Evolutionary conservation across 2,113 vertebrate species (phyloP), one percentile per base, ranked within the genome.

Genomic region (Turdus rufiventris): DNA sequence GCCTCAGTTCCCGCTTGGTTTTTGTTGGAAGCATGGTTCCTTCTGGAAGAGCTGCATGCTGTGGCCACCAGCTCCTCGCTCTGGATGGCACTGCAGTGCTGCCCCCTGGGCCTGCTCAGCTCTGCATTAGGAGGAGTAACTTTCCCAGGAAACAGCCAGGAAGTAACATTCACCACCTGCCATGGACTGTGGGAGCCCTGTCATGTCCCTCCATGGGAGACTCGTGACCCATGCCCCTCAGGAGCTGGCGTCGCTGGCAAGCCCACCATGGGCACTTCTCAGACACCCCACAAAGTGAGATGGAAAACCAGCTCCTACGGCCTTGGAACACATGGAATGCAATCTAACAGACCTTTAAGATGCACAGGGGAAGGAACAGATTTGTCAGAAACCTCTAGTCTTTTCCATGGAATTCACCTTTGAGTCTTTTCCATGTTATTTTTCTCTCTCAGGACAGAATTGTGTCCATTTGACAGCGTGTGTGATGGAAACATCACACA

Each of bases 211-310:
- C 60, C 15, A 10, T 13, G 14, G 54, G 23, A 60, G 21, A 28
- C 6, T 36, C 0, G 1, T 11, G 25, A 62, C 25, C 0, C 0
- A 51, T 12, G 34, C 9, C 58, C 19, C 56, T 43, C 2, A 1
- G 54, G 56, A 78, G 38, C 61, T 15, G 38, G 10, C 31, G 50
- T 54, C 1, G 3, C 45, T 8, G 23, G 24, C 25, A 88, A 60
- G 48, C 13, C 10, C 11, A 15, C 12, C 2, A 5, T 29, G 4
- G 78, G n/a, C 4, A 4, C 31, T 31, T 45, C 42, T 14, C 28
- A 57, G 40, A 72, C 29, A 65, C 24, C 3, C 8, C 31, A 6
- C 34, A 26, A 43, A 42, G 25, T 13, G 47, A 48, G 38, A 9
- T 3, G 25, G 65, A 19, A 47, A 45, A 73, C 43, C 54, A 77